These are phyloP conservation scores for Leptogaster cylindrica DNA, from an alignment of 2,888 invertebrate species.

Conservation along the genomic window DNA sequence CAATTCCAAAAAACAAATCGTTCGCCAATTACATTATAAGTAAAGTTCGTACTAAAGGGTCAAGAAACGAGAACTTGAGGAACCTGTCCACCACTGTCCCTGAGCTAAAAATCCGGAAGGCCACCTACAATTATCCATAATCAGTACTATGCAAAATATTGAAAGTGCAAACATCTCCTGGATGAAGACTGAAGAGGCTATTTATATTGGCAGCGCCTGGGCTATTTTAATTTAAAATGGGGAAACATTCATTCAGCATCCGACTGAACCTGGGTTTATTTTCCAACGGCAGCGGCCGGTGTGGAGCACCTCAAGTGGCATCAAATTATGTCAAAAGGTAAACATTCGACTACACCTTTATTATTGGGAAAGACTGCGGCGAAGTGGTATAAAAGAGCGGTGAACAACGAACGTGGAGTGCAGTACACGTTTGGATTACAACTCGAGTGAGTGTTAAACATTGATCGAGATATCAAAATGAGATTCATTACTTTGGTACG, in stretches of 20 bases:
- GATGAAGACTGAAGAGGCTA: too few relatives aligned
- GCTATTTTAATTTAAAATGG: too few relatives aligned
- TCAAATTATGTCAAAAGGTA: conserved; percentile 36
- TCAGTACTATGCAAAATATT: conserved; percentile 22
- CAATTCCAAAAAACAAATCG: too few relatives aligned
- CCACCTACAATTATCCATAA: conserved; percentile 15
- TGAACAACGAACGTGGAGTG: conserved; percentile 31
- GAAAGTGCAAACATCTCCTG: conserved; percentile 20
- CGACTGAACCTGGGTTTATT: too few relatives aligned
- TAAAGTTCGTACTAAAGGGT: too few relatives aligned
- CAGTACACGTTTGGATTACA: conserved; percentile 42
- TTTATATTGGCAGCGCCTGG: conserved; percentile 5
- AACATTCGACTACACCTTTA: conserved; percentile 44
- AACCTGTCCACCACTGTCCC: background rate
- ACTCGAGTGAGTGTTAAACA: conserved; percentile 37
- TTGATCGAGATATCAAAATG: conserved; percentile 33
- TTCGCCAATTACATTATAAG: too few relatives aligned
- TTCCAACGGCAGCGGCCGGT: too few relatives aligned
- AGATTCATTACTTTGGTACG: conserved; percentile 46
- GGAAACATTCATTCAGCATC: too few relatives aligned
- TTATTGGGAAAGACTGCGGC: conserved; percentile 42
- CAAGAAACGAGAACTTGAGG: too few relatives aligned
- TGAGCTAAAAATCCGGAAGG: conserved; percentile 31
- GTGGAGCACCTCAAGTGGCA: too few relatives aligned
- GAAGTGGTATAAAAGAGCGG: conserved; percentile 43